Evolutionary conservation across 2,797 vertebrate species (phyloP).

Genomic region (Eulemur rubriventer): DNA sequence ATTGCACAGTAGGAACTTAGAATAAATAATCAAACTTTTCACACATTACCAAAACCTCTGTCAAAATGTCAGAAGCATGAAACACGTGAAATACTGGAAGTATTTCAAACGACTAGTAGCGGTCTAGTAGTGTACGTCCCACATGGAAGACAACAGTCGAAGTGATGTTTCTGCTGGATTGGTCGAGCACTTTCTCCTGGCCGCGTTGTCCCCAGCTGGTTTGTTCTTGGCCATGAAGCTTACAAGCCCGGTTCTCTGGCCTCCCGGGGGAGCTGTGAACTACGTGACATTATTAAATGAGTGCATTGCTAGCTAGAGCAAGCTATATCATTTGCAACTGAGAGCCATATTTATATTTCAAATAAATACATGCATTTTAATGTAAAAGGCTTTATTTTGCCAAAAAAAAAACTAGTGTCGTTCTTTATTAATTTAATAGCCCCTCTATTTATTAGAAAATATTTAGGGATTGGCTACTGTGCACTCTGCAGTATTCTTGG

Average conservation of each 20-base stretch:
- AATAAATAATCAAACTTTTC: not conserved
- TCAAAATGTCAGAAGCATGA: not conserved
- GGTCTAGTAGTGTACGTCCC: no score
- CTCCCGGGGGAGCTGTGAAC: not conserved
- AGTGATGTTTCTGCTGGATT: no score
- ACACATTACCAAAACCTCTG: not conserved
- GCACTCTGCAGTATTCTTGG: not conserved
- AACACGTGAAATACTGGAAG: no score
- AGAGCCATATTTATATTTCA: not conserved
- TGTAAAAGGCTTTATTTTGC: not conserved
- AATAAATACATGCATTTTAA: not conserved
- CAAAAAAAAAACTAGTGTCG: not conserved
- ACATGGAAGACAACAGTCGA: rapidly evolving
- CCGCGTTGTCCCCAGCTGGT: no score
- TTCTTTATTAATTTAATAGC: not conserved
- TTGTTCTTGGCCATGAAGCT: not conserved
- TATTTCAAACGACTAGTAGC: no score
- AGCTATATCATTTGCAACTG: not conserved
- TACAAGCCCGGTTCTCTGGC: not conserved
- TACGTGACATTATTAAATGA: not conserved
- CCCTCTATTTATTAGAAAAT: not conserved
- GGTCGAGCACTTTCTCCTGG: not conserved
- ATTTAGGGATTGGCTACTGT: no score
- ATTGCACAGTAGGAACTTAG: not conserved
- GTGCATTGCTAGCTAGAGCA: not conserved